Base-by-base conservation (phyloP, 2,888 invertebrate species). In the Ormyrus rosae region DNA sequence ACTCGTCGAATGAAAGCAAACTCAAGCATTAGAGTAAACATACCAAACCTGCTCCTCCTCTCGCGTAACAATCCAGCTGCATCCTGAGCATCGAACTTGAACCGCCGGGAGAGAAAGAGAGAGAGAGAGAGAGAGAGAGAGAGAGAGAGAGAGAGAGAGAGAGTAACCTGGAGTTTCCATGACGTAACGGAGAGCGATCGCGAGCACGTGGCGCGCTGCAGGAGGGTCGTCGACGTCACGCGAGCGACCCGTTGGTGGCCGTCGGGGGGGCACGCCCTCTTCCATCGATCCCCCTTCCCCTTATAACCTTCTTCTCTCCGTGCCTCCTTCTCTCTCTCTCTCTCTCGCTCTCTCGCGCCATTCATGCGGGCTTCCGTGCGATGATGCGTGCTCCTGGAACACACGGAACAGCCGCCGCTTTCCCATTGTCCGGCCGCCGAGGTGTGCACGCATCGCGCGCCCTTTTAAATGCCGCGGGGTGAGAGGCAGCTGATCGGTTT, bases 271-370 rank as follows among this genome's bases (percentile, higher is more conserved):
- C 87, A 87, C 87, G 86, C 87, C 87, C 86, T 87, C 88, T 83
- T 82, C 34, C 86, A 88, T 89, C 89, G 89, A 89, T 89, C 85
- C 86, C 84, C 75, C 85, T 81, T 83, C 85, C 85, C 86, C 84
- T 58, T 68, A n/a, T 55, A 61, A 58, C 58, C 55, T 67, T 74
- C 79, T 64, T 69, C 58, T 5, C 60, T 46, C 13, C 34, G 67
- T 53, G 34, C 53, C 65, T 58, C 34, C 34, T 34, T 34, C 34
- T 34, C 34, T 34, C 34, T 34, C 34, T 34, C 34, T 34, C 34
- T 34, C 34, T 2, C 34, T 34, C 34, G 4, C 34, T 34, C 34
- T 34, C 34, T 34, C 34, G 34, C 34, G 34, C 34, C 34, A 34
- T 34, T 34, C 34, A 34, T 34, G 34, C 34, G 34, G 34, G 34